Evolutionary conservation across 2,797 vertebrate species (phyloP).

Genomic region (Bryconaethiops microstoma): DNA sequence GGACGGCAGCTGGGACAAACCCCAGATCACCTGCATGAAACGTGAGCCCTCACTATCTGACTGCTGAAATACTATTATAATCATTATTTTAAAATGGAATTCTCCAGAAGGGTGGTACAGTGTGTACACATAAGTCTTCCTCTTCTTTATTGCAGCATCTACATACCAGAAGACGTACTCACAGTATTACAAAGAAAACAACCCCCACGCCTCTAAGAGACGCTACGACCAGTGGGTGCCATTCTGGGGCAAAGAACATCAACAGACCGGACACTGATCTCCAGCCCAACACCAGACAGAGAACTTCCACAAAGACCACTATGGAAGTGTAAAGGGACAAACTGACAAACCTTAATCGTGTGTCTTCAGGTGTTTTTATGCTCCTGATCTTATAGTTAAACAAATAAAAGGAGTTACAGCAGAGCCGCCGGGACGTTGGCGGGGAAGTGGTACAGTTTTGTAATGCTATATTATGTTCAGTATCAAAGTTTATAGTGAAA

Average conservation of each 20-base stretch:
- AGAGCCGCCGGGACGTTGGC: no score
- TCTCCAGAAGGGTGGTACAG: background rate
- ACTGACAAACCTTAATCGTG: constrained; percentile 61
- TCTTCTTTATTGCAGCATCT: constrained; percentile 78
- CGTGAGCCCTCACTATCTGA: constrained; percentile 76
- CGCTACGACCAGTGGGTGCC: constrained; percentile 74
- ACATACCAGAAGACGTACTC: constrained; percentile 84
- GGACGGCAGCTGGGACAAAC: constrained; percentile 89
- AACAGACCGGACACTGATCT: constrained; percentile 81
- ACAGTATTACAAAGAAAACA: constrained; percentile 79
- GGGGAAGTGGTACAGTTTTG: no score
- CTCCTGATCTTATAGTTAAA: background rate
- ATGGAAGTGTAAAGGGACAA: constrained; percentile 58
- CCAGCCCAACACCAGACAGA: constrained; percentile 16
- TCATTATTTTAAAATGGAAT: no score
- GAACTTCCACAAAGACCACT: constrained; percentile 46
- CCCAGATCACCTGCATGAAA: constrained; percentile 90
- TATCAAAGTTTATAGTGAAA: constrained; percentile 8
- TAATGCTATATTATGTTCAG: constrained; percentile 24
- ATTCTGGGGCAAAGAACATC: constrained; percentile 79
- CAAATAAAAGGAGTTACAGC: constrained; percentile 13
- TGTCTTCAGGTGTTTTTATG: constrained; percentile 51
- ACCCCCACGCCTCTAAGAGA: constrained; percentile 71
- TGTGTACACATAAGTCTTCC: background rate
- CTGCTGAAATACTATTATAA: background rate